A percentile compares a stretch with the other conserved stretches of the same genome.
phyloP scores from a whole-genome alignment of 2,797 vertebrate genomes.

The Sebastes kiyomatsui region DNA sequence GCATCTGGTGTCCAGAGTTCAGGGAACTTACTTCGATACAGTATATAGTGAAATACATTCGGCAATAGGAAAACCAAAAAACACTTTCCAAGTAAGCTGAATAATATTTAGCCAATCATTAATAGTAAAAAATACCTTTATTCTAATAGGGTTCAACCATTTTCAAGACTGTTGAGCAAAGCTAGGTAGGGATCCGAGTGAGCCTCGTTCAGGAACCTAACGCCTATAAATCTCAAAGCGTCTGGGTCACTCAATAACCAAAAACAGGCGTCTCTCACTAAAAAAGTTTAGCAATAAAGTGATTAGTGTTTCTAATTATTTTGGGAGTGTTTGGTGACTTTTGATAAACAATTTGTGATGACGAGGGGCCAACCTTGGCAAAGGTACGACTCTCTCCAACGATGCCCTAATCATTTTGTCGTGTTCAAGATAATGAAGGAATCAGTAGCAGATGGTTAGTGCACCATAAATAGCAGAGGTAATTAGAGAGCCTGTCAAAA shows the following conservation, averaged over 20 bases:
- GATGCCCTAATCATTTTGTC: conserved; percentile 90
- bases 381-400: conserved; percentile 82
- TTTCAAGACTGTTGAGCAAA: neutral
- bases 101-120: neutral
- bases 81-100: neutral
- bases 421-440: conserved; percentile 94
- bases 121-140: neutral
- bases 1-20: neutral
- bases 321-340: conserved; percentile 69
- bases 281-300: conserved; percentile 53
- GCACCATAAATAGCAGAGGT: conserved; percentile 89
- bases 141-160: neutral
- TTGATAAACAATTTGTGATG: conserved; percentile 89
- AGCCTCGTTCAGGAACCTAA: conserved; percentile 22
- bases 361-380: conserved; percentile 84
- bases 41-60: neutral
- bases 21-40: neutral
- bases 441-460: conserved; percentile 86
- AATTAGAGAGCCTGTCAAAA: conserved; percentile 91
- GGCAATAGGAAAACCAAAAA: neutral
- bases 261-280: conserved; percentile 63
- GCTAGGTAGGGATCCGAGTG: neutral
- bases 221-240: conserved; percentile 31
- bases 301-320: conserved; percentile 38
- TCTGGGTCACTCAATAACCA: conserved; percentile 64